Evolutionary conservation across 2,888 invertebrate genomes (phyloP).

Genomic region (Caenorhabditis afra): DNA sequence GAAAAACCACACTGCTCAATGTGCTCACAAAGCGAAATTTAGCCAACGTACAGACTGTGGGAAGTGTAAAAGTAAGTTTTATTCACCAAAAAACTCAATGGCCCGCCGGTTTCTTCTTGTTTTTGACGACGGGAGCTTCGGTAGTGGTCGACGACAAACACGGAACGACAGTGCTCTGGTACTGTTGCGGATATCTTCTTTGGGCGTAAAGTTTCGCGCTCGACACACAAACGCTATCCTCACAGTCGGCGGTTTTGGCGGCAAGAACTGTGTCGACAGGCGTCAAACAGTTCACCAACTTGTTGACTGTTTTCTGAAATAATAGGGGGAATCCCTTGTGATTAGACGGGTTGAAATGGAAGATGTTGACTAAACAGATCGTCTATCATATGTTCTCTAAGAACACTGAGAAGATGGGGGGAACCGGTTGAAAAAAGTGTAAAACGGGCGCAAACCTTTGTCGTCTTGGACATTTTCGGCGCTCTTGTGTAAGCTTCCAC

Average conservation of each 20-base stretch:
- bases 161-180: constrained; percentile 50
- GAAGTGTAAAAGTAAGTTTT: constrained; percentile 63
- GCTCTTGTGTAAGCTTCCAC: constrained; percentile 20
- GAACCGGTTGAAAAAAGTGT: not conserved
- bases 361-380: not conserved
- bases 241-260: constrained; percentile 58
- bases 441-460: constrained; percentile 26
- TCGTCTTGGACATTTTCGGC: constrained; percentile 46
- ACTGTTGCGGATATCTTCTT: constrained; percentile 49
- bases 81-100: not conserved
- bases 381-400: not conserved
- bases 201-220: constrained; percentile 55
- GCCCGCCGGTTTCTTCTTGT: constrained; percentile 6
- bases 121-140: constrained; percentile 6
- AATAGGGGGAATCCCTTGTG: not conserved
- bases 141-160: constrained; percentile 47
- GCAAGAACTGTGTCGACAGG: constrained; percentile 59
- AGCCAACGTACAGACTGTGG: constrained; percentile 43
- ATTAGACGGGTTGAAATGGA: not conserved
- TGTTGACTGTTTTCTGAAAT: constrained; percentile 51
- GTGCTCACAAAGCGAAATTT: constrained; percentile 87
- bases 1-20: constrained; percentile 88
- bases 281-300: constrained; percentile 50
- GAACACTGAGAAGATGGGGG: not conserved
- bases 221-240: constrained; percentile 44